phyloP scores from a whole-genome alignment of 2,888 invertebrate genomes.

The Cataglyphis albicans region DNA sequence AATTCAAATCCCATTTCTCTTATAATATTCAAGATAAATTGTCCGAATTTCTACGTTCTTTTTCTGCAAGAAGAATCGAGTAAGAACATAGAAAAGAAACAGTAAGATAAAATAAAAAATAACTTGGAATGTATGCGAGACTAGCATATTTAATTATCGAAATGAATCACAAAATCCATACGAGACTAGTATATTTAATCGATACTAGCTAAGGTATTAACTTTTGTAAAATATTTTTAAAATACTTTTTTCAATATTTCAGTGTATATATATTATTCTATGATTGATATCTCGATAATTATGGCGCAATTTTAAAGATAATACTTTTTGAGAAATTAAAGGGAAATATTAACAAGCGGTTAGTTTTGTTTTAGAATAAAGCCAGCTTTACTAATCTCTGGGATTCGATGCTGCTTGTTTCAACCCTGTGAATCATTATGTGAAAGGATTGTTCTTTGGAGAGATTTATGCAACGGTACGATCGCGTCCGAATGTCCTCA shows the following conservation, averaged over 20 bases:
- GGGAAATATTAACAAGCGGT: background rate
- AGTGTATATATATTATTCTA: background rate
- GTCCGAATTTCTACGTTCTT: conserved; percentile 8
- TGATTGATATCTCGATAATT: background rate
- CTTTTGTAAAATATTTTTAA: background rate
- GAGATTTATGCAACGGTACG: background rate
- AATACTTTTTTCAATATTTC: too few species aligned
- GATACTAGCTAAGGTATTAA: background rate
- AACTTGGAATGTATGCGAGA: background rate
- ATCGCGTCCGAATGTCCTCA: conserved; percentile 29
- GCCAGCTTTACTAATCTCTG: background rate
- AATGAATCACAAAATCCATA: background rate
- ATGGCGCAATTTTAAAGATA: background rate
- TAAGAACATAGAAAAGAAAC: background rate
- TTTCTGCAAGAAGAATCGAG: background rate
- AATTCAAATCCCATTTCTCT: background rate
- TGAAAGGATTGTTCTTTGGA: background rate
- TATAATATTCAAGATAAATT: background rate
- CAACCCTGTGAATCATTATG: background rate
- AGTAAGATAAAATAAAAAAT: background rate
- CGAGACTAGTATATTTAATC: background rate
- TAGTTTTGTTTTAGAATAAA: conserved; percentile 10
- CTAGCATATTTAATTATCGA: background rate
- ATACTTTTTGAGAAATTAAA: background rate
- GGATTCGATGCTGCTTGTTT: background rate